A percentile compares a stretch with the other conserved stretches of the same genome.
Evolutionary conservation across 2,797 vertebrate genomes (phyloP).

Genomic region (Sandelia bainsii): DNA sequence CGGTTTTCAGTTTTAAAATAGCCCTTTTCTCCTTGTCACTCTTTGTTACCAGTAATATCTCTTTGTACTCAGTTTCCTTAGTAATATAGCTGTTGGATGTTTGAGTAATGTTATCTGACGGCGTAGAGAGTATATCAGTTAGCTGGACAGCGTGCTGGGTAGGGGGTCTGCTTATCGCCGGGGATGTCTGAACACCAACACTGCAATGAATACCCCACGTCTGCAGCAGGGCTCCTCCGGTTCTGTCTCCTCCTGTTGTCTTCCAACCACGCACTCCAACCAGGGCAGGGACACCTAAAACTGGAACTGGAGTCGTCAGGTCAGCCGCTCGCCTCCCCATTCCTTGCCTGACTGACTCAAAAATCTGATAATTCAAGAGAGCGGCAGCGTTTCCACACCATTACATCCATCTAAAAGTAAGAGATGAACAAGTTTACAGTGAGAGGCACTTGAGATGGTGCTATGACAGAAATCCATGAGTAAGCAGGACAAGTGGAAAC

Average conservation of each 20-base stretch:
- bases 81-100: constrained; percentile 59
- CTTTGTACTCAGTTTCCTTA: constrained; percentile 59
- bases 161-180: constrained; percentile 72
- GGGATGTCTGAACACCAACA: constrained; percentile 84
- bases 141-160: constrained; percentile 44
- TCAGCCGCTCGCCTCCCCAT: constrained; percentile 86
- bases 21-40: constrained; percentile 76
- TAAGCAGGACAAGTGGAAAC: constrained; percentile 61
- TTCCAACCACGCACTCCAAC: constrained; percentile 81
- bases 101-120: constrained; percentile 57
- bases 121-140: constrained; percentile 49
- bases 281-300: constrained; percentile 83
- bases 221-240: constrained; percentile 63
- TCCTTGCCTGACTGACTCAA: constrained; percentile 56
- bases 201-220: constrained; percentile 81
- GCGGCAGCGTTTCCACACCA: constrained; percentile 51
- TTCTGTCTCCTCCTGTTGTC: constrained; percentile 71
- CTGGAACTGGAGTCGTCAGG: constrained; percentile 82
- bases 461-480: constrained; percentile 48
- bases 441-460: constrained; percentile 34
- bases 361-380: constrained; percentile 46
- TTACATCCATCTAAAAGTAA: constrained; percentile 72
- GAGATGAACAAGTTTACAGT: constrained; percentile 68
- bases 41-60: constrained; percentile 55
- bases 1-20: constrained; percentile 79